Base-by-base conservation (phyloP, 2,797 vertebrate species). In the Sorex maritimensis region DNA sequence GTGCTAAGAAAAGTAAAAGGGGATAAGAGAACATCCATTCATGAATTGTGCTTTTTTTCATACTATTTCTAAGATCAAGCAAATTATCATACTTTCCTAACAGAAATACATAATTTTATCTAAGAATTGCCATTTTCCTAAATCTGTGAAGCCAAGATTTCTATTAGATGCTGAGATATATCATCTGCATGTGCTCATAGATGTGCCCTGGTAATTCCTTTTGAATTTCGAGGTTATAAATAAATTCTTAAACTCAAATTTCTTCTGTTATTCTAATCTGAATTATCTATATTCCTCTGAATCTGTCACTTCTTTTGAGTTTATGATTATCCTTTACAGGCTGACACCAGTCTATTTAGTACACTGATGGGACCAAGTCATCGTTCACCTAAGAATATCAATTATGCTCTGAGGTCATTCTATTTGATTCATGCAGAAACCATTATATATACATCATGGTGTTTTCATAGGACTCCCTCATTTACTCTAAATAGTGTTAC, bases 401-500 rank as follows among this genome's bases (percentile, higher is more conserved):
- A 21, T 82, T 95, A 75, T 69, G 74, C 87, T 96, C 93, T 96
- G 95, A 63, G 77, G 93, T 55, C 86, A 87, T 38, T 73, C 67
- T 69, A 11, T 94, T 92, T 82, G 68, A 92, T 74, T 94, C 78
- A 72, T 61, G 61, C 78, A 80, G 81, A 94, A 87, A 61, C 49
- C 88, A 44, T 90, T 96, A 79, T 90, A 67, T 63, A 90, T 63
- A 94, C 4, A 71, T 84, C 79, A 79, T 86, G 11, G 87, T 97
- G 91, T 96, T 96, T 94, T 95, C 69, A 95, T 88, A 68, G 95
- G 87, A 82, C 55, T 77, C 41, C 23, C 41, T 96, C 88, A 80
- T 96, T 97, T 97, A 81, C 94, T 92, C 93, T 95, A 90, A 97
- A 96, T 81, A 95, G 58, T 80, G 34, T 7, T 89, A 86, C 75